Evolutionary conservation across 2,888 invertebrate species (phyloP).

Genomic region (Orthosia gothica): DNA sequence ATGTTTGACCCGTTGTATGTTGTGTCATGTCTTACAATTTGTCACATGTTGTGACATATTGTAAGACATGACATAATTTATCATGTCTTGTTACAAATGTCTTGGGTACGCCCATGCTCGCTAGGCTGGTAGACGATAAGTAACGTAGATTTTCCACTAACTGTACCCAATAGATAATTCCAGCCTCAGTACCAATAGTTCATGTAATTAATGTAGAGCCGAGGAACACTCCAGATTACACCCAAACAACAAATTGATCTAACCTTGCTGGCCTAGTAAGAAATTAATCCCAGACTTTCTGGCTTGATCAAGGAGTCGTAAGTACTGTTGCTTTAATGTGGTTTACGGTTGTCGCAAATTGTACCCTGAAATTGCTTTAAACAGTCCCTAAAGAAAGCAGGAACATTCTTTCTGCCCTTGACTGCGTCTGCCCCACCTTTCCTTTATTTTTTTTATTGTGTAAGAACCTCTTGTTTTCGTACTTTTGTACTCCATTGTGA

Average conservation of each 20-base stretch:
- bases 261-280: constrained; percentile 31
- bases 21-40: no score
- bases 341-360: constrained; percentile 68
- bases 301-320: constrained; percentile 47
- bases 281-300: constrained; percentile 56
- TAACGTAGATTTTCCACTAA: no score
- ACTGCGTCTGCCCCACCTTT: constrained; percentile 39
- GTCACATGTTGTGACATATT: no score
- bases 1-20: no score
- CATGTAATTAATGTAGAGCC: background rate
- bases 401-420: constrained; percentile 65
- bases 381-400: constrained; percentile 51
- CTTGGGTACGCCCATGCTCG: no score
- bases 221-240: background rate
- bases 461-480: no score
- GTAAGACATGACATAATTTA: no score
- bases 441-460: background rate
- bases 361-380: constrained; percentile 71
- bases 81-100: no score
- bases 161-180: background rate
- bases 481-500: no score
- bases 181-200: background rate
- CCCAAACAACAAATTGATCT: constrained; percentile 24
- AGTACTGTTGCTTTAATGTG: constrained; percentile 64
- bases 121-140: no score